Evolutionary conservation across 2,888 invertebrate genomes (phyloP).

Genomic region (Scaeva pyrastri): DNA sequence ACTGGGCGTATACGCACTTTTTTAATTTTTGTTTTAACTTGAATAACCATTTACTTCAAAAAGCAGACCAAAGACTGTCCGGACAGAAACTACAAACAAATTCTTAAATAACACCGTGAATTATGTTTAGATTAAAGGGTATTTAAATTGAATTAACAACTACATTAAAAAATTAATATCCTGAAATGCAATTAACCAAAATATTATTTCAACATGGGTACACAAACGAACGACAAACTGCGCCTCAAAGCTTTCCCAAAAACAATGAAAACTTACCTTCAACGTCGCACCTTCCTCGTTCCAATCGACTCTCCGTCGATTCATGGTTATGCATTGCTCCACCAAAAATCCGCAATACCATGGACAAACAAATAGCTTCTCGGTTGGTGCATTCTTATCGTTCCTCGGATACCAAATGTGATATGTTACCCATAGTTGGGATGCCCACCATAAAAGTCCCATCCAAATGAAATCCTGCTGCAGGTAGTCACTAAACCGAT

Average conservation of each 20-base stretch:
- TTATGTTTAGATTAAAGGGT: too few relatives aligned
- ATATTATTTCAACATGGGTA: too few relatives aligned
- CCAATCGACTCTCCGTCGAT: constrained; percentile 89
- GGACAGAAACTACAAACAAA: too few relatives aligned
- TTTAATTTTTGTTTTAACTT: too few relatives aligned
- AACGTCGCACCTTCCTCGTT: constrained; percentile 84
- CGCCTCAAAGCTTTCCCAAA: background rate
- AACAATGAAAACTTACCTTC: constrained; percentile 82
- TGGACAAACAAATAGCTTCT: constrained; percentile 92
- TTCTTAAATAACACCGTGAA: too few relatives aligned
- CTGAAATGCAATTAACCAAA: too few relatives aligned
- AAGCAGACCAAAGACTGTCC: too few relatives aligned
- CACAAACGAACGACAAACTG: too few relatives aligned
- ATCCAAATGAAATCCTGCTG: constrained; percentile 89
- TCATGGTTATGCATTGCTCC: constrained; percentile 93
- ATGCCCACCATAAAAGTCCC: constrained; percentile 92
- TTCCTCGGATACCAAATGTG: constrained; percentile 94
- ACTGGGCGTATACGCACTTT: too few relatives aligned
- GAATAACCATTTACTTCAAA: too few relatives aligned
- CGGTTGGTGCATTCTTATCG: constrained; percentile 92
- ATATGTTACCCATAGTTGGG: constrained; percentile 93
- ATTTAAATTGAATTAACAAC: too few relatives aligned
- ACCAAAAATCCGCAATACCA: constrained; percentile 93
- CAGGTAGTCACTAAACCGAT: constrained; percentile 85
- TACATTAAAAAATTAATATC: too few relatives aligned